Percentiles rank a stretch among this genome's conserved stretches.
These are phyloP conservation scores for Ornithoptera priamus DNA, from an alignment of 2,888 invertebrate species.

Conservation along the genomic window DNA sequence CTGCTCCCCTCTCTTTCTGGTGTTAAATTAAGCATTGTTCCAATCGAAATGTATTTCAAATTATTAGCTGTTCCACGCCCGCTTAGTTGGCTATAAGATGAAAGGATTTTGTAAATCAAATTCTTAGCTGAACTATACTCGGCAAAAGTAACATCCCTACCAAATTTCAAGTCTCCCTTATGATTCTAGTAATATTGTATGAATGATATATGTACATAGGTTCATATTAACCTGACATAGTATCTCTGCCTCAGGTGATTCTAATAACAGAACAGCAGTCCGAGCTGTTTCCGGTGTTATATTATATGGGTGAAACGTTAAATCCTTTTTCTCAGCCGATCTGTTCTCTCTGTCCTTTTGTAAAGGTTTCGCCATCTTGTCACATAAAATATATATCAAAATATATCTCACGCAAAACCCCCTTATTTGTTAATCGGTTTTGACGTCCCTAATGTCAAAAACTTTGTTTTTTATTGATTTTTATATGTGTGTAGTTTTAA, in stretches of 20 bases:
- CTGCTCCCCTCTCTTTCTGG: too few species aligned
- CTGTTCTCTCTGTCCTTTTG: conserved; percentile 71
- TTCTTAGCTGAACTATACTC: too few species aligned
- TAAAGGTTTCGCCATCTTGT: conserved; percentile 56
- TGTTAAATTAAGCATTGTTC: too few species aligned
- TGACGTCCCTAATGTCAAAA: conserved; percentile 6
- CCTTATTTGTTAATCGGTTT: not conserved
- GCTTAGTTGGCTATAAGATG: too few species aligned
- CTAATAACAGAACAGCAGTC: conserved; percentile 67
- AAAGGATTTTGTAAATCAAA: too few species aligned
- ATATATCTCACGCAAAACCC: not conserved
- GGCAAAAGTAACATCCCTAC: too few species aligned
- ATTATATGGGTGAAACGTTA: conserved; percentile 63
- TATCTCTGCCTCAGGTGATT: conserved; percentile 67
- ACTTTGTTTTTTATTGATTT: not conserved
- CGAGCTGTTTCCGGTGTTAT: conserved; percentile 71
- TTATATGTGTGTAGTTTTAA: not conserved
- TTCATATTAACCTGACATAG: conserved; percentile 60
- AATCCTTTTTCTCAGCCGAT: conserved; percentile 67
- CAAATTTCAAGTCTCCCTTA: too few species aligned
- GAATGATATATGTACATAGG: too few species aligned
- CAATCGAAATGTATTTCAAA: too few species aligned
- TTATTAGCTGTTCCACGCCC: too few species aligned
- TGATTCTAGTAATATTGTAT: too few species aligned
- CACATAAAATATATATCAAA: not conserved